A percentile compares a stretch with the other conserved stretches of the same genome.
Conservation (phyloP, 2,113 vertebrate species). For the Montifringilla adamsi region DNA sequence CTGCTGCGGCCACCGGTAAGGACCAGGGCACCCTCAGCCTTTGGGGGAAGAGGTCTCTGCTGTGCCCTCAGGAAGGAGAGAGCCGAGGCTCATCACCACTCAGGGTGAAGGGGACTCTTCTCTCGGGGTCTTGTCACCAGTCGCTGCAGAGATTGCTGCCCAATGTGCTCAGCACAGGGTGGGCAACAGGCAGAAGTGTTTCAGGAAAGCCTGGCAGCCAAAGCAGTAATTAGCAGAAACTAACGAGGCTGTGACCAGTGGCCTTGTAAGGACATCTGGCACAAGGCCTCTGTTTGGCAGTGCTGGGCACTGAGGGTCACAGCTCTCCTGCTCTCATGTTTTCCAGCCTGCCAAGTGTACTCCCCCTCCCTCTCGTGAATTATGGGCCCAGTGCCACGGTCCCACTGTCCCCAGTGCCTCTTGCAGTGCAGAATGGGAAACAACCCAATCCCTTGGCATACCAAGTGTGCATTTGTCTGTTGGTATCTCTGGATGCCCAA, state of each 20-base stretch:
- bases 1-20: not conserved
- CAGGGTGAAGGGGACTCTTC: not conserved
- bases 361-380: not conserved
- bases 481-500: not conserved
- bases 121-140: not conserved
- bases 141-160: not conserved
- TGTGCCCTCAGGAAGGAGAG: not conserved
- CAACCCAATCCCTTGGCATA: not conserved
- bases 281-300: not conserved
- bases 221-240: not conserved
- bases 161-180: not conserved
- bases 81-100: not conserved
- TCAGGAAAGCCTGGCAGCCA: not conserved
- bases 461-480: not conserved
- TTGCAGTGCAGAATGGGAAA: not conserved
- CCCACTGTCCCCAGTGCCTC: not conserved
- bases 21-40: accelerated
- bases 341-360: not conserved
- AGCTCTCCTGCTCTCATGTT: not conserved
- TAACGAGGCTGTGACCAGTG: not conserved
- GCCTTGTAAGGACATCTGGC: accelerated
- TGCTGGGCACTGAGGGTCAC: not conserved
- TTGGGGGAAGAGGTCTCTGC: not conserved
- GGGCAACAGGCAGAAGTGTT: not conserved
- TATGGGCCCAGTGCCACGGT: not conserved